Percentiles rank a stretch among this genome's conserved stretches.
Conservation (phyloP, 2,113 vertebrate species). For the Ceyx margarethae region DNA sequence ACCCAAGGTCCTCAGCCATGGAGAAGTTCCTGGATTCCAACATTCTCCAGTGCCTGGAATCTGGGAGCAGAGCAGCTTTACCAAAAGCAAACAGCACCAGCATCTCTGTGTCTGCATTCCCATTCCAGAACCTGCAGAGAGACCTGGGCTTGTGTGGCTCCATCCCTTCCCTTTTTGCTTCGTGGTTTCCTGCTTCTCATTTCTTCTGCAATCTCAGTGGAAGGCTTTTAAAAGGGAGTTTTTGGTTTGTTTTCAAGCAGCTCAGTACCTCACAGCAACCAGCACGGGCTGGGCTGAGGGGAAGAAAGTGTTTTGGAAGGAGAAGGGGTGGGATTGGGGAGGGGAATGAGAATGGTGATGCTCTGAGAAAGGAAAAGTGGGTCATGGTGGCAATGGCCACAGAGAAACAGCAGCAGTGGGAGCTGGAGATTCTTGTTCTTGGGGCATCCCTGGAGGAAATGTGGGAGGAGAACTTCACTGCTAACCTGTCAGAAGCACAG, state of each 20-base stretch:
- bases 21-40: background rate
- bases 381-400: fast-evolving
- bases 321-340: background rate
- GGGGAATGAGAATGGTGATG: background rate
- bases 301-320: background rate
- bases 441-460: background rate
- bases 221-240: background rate
- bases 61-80: background rate
- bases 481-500: background rate
- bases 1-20: background rate
- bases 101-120: background rate
- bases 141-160: background rate
- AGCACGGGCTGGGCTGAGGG: background rate
- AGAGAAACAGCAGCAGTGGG: background rate
- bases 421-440: background rate
- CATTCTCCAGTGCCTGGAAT: background rate
- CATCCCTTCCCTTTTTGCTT: background rate
- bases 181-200: background rate
- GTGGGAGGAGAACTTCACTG: background rate
- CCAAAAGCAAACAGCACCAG: background rate
- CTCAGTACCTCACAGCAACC: background rate
- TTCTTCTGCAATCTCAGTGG: background rate
- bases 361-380: slow-evolving; percentile 11
- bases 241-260: background rate
- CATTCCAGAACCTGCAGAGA: background rate